Base-by-base conservation (phyloP, 2,888 invertebrate species). In the Orthonevra nobilis region DNA sequence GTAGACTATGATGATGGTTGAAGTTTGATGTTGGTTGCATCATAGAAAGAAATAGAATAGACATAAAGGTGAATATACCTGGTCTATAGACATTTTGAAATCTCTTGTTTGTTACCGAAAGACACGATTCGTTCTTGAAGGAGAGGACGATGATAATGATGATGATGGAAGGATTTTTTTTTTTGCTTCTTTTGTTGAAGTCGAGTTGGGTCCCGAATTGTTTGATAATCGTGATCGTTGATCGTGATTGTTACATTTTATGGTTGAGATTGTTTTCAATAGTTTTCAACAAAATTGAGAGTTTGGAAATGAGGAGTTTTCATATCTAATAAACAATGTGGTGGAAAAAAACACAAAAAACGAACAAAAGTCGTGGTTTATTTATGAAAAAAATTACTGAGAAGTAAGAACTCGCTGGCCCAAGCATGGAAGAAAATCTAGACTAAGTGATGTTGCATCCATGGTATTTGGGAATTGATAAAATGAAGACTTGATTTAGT, bases 111-210 rank as follows among this genome's bases (percentile, higher is more conserved):
- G 66, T 73, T 73, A 54, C 61, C 61, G 44, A 54, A 63, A 73
- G 66, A 58, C 72, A 79, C 73, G 79, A 79, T 70, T 70, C 40
- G 60, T 77, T 77, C 79, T 73, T 68, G 61, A 79, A 66, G 38
- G 54, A 68, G 72, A 20, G 58, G 42, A 66, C 15, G 42, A 54
- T 26, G 38, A 64, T 26, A 34, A 56, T 19, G 42, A 30, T n/a
- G 38, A 56, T 40, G 28, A 28, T 20, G 52, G 40, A 14, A 74
- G 56, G 52, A 60, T 60, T 68, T 56, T 48, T 38, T 19, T 15
- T 38, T 54, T 42, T 10, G 9, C 10, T 42, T 9, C 0, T 19
- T 52, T 12, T 10, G 44, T 14, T 56, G 12, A 48, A n/a, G 54
- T 36, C 44, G 6, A 30, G 10, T 72, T 56, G 54, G 61, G 68